Percentiles rank a stretch among this genome's conserved stretches.
phyloP scores from a whole-genome alignment of 2,113 vertebrate genomes.

The Pelvicachromis taeniatus region DNA sequence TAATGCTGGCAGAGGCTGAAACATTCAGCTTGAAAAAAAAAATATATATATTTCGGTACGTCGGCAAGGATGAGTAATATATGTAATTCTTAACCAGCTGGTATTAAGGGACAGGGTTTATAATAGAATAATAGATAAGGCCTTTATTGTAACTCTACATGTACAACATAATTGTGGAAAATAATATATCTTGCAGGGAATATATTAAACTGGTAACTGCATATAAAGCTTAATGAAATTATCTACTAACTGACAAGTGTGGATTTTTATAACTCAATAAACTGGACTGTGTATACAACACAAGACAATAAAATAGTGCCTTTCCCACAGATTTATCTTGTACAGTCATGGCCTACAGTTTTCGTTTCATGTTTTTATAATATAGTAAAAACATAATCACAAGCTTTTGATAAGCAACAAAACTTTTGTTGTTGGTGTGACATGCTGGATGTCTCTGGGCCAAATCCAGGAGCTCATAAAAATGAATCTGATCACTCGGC shows the following conservation, averaged over 20 bases:
- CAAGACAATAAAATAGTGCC: background rate
- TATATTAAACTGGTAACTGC: background rate
- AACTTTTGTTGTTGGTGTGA: background rate
- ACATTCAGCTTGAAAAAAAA: background rate
- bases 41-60: background rate
- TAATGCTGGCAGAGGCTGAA: background rate
- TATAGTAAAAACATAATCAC: background rate
- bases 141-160: background rate
- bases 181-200: background rate
- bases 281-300: background rate
- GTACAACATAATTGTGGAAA: background rate
- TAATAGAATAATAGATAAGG: background rate
- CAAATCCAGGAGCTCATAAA: background rate
- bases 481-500: background rate
- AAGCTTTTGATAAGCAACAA: background rate
- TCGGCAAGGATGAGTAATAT: background rate
- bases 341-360: background rate
- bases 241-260: background rate
- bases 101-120: background rate
- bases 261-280: background rate
- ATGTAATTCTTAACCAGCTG: background rate
- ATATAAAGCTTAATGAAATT: background rate
- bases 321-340: background rate
- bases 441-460: background rate
- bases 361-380: background rate